Base-by-base conservation (phyloP, 2,113 vertebrate species). In the Parotia lawesii region DNA sequence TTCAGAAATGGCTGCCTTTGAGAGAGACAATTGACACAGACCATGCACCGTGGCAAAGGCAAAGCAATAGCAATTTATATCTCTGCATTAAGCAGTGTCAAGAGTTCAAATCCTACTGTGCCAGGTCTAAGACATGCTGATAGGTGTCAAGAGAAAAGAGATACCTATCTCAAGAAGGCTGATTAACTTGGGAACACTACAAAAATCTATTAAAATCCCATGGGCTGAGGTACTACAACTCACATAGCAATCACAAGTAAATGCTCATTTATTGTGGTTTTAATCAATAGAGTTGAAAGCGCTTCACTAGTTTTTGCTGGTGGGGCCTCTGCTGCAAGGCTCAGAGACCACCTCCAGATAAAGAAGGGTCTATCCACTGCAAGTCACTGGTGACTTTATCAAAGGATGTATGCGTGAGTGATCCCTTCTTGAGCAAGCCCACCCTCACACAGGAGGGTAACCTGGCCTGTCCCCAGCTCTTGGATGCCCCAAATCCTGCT, bases 1-100 rank as follows among this genome's bases (percentile, higher is more conserved):
- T 84, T 76, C 15, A 84, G 47, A 90, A 88, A 90, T 18, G 57
- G n/a, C 42, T 85, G 67, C 58, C 51, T 70, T 27, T 35, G 47
- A 77, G 69, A 75, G 17, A 71, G 44, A 60, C 37, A 90, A 88
- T 0, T 88, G 83, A 81, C 75, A 92, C 12, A 24, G 56, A 60
- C 20, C 18, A 44, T 1, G 6, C 69, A 74, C 72, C 0, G 0
- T 37, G 29, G 45, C 0, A 1, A 90, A 83, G 44, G 67, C 44
- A 71, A 87, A 11, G 38, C 38, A 76, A 64, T 6, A 71, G 40
- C 44, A 94, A 66, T 70, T 76, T 79, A 19, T 70, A 40, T 70
- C 45, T 53, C 75, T 93, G 45, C 66, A 42, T 73, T 88, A 93
- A 84, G 51, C 48, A 40, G 19, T 6, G 28, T 66, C 70, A 71